A percentile compares a stretch with the other conserved stretches of the same genome.
Evolutionary conservation across 2,888 invertebrate genomes (phyloP).

Genomic region (Achlya flavicornis): DNA sequence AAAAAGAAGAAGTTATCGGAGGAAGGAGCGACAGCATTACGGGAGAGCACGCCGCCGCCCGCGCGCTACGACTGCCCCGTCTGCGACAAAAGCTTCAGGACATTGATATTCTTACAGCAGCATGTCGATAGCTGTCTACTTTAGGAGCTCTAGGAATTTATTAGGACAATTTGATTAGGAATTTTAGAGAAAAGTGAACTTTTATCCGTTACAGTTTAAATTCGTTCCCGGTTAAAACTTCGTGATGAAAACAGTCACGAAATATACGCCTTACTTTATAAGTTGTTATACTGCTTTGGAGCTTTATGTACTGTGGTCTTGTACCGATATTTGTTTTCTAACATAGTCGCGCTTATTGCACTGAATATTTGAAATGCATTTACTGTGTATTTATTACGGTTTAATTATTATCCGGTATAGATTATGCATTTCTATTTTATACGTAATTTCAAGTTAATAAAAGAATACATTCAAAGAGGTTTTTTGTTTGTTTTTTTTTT

Average conservation of each 20-base stretch:
- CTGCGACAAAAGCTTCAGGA: constrained; percentile 80
- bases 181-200: not conserved
- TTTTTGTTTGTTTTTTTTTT: not conserved
- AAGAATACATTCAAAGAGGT: not conserved
- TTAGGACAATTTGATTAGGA: not conserved
- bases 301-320: no score
- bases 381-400: not conserved
- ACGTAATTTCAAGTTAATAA: not conserved
- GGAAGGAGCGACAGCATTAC: constrained; percentile 28
- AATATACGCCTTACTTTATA: no score
- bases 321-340: no score
- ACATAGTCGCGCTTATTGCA: not conserved
- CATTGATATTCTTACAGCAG: constrained; percentile 79
- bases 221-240: no score
- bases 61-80: constrained; percentile 82
- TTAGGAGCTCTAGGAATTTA: constrained; percentile 13
- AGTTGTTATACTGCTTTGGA: no score
- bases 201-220: no score
- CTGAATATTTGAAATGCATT: constrained; percentile 4
- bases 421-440: not conserved
- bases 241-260: no score
- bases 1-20: constrained; percentile 61
- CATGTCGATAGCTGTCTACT: constrained; percentile 81
- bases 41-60: constrained; percentile 67
- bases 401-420: not conserved